phyloP scores from a whole-genome alignment of 2,113 vertebrate genomes.

The Pterocles gutturalis region DNA sequence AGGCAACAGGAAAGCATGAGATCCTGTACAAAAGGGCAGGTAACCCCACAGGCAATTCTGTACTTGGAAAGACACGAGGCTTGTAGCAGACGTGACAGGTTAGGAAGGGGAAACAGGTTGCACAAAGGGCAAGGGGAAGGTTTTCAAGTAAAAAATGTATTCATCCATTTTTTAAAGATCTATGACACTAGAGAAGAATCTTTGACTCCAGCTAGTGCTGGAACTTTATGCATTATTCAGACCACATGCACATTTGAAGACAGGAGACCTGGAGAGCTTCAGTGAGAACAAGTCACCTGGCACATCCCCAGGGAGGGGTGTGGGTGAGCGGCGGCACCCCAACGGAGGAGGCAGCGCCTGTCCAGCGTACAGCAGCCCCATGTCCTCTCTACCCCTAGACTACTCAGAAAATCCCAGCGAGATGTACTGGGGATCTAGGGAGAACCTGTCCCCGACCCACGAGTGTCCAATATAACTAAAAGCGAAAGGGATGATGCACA shows the following conservation, averaged over 20 bases:
- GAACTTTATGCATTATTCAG: slow-evolving; percentile 19
- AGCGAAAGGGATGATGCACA: not conserved
- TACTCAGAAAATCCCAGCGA: rapidly evolving
- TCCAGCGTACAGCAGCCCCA: not conserved
- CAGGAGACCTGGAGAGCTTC: not conserved
- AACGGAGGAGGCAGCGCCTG: rapidly evolving
- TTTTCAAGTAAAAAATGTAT: not conserved
- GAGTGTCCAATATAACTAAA: rapidly evolving
- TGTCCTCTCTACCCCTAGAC: not conserved
- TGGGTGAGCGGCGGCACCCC: not conserved
- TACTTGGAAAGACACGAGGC: not conserved
- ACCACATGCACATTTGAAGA: not conserved
- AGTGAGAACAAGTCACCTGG: not conserved
- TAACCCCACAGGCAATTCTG: not conserved
- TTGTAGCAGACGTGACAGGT: not conserved
- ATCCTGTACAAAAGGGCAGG: not conserved
- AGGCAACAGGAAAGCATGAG: not conserved
- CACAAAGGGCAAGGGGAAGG: not conserved
- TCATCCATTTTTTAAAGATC: not conserved
- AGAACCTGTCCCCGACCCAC: not conserved
- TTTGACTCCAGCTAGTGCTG: not conserved
- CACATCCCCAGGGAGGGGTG: not conserved
- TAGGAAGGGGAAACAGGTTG: not conserved
- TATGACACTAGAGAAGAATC: not conserved
- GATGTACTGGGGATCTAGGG: not conserved